Conservation (phyloP, 2,888 invertebrate species). For the Pachliopta kotzebuea region DNA sequence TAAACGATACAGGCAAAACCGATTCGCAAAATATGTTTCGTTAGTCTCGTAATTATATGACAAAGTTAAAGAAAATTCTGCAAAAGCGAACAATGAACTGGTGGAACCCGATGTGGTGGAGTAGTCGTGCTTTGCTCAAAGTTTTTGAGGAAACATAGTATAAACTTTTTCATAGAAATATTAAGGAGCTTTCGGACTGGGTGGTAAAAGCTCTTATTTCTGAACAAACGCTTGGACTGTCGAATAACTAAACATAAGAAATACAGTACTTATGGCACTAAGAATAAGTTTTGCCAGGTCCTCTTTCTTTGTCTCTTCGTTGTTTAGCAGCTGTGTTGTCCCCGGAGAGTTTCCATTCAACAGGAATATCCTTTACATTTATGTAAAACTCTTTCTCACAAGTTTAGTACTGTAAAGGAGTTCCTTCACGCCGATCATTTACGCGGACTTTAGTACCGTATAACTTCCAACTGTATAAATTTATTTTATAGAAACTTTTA, state of each 20-base stretch:
- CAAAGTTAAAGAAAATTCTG: background rate
- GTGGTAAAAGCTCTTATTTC: background rate
- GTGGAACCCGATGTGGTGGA: background rate
- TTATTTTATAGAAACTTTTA: too few relatives aligned
- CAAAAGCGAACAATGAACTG: background rate
- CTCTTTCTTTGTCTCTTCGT: conserved; percentile 28
- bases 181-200: background rate
- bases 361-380: background rate
- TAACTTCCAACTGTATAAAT: too few relatives aligned
- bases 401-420: background rate
- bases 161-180: conserved; percentile 1
- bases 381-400: background rate
- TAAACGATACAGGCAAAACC: background rate
- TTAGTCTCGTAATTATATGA: background rate
- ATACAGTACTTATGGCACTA: background rate
- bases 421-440: background rate
- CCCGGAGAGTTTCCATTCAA: conserved; percentile 18
- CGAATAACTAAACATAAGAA: conserved; percentile 1
- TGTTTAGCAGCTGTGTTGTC: conserved; percentile 13
- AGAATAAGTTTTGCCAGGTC: conserved; percentile 6
- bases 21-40: background rate
- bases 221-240: background rate
- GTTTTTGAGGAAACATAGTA: background rate
- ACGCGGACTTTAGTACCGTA: background rate
- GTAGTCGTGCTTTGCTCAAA: background rate